Percentiles rank a stretch among this genome's conserved stretches.
These are phyloP conservation scores for Eulithis prunata DNA, from an alignment of 2,888 invertebrate genomes.

Conservation along the genomic window DNA sequence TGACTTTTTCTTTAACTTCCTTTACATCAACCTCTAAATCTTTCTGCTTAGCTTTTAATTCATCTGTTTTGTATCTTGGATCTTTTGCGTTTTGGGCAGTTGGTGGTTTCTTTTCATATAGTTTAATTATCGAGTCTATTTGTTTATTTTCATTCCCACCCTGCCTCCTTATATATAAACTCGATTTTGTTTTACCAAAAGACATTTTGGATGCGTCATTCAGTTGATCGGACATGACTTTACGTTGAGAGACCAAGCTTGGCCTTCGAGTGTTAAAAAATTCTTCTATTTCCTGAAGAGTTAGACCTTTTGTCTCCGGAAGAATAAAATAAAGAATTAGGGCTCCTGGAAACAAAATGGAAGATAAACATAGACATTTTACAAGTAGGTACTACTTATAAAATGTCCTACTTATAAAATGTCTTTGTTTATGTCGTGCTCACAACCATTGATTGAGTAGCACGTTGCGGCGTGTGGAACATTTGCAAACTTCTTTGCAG, in stretches of 20 bases:
- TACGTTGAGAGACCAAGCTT: slow-evolving; percentile 66
- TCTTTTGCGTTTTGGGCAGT: not conserved
- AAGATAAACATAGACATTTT: too few relatives aligned
- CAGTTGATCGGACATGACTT: slow-evolving; percentile 47
- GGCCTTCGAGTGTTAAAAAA: slow-evolving; percentile 82
- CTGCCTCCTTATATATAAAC: not conserved
- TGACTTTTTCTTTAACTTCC: not conserved
- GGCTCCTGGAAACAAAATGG: slow-evolving; percentile 62
- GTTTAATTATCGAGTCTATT: not conserved
- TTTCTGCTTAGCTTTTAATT: not conserved
- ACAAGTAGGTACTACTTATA: too few relatives aligned
- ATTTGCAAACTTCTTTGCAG: too few relatives aligned
- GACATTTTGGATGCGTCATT: slow-evolving; percentile 19
- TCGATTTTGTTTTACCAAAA: not conserved
- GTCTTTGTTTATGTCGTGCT: too few relatives aligned
- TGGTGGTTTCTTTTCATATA: slow-evolving; percentile 1
- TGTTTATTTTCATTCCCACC: not conserved
- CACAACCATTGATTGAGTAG: too few relatives aligned
- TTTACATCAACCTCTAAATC: not conserved
- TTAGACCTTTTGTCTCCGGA: slow-evolving; percentile 86
- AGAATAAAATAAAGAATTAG: slow-evolving; percentile 82
- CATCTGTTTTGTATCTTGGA: not conserved
- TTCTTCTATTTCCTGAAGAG: slow-evolving; percentile 87
- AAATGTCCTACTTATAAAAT: too few relatives aligned
- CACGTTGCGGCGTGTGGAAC: too few relatives aligned